Conservation (phyloP, 2,113 vertebrate species). For the Sula dactylatra region DNA sequence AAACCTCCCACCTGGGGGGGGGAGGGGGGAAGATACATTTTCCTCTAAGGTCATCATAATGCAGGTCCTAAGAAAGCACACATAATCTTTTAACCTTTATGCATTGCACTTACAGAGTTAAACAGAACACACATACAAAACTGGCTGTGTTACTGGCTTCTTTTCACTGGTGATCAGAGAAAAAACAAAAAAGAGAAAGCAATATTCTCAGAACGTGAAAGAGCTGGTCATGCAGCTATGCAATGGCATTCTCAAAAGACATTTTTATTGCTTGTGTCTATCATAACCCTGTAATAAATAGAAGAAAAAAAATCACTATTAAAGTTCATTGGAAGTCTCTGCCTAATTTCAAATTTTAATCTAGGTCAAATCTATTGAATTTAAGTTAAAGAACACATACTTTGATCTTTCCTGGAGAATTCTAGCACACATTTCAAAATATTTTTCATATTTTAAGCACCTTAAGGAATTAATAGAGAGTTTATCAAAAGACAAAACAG, state of each 20-base stretch:
- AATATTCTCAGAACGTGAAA: slow-evolving; percentile 10
- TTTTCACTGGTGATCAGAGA: background rate
- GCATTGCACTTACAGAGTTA: background rate
- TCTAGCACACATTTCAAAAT: background rate
- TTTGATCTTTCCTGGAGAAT: background rate
- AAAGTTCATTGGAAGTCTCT: background rate
- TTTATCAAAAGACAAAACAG: background rate
- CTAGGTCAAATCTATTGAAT: background rate
- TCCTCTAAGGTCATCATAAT: background rate
- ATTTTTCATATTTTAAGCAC: background rate
- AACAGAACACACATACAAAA: background rate
- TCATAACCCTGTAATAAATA: background rate
- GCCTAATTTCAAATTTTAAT: slow-evolving; percentile 12
- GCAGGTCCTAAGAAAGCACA: background rate
- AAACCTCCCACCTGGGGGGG: background rate
- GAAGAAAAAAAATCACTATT: background rate
- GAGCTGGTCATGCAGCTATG: background rate
- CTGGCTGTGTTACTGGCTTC: background rate
- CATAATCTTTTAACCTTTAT: background rate
- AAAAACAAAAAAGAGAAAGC: slow-evolving; percentile 19
- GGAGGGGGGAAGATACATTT: background rate
- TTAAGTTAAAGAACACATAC: background rate
- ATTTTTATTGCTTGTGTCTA: background rate
- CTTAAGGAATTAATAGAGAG: background rate
- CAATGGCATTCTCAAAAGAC: background rate